Conservation (phyloP, 1,140 invertebrate genomes). For the Philaenus spumarius region DNA sequence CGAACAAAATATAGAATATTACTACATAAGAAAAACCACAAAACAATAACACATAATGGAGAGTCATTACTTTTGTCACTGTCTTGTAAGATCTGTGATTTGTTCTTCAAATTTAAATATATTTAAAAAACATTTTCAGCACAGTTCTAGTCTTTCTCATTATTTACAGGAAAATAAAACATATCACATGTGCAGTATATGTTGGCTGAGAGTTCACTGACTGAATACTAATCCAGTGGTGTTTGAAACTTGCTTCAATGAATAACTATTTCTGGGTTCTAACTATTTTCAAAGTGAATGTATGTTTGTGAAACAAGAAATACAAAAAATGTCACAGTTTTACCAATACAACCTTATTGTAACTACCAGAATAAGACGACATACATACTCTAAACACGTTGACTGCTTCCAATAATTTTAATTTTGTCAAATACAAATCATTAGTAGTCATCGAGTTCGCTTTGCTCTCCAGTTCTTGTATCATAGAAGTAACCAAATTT, state of each 20-base stretch:
- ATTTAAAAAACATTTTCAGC: no score
- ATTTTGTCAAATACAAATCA: conserved; percentile 70
- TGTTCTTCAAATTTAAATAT: no score
- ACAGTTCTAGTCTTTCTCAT: no score
- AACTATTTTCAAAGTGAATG: conserved; percentile 9
- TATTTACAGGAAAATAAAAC: no score
- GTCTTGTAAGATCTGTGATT: no score
- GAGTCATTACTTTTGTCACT: no score
- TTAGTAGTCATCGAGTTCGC: conserved; percentile 56
- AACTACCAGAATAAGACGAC: neutral
- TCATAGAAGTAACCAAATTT: conserved; percentile 58
- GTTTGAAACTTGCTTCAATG: neutral
- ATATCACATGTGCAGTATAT: no score
- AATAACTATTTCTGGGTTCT: neutral
- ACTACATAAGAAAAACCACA: no score
- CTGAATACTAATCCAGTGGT: no score
- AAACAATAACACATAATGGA: no score
- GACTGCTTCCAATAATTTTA: conserved; percentile 73
- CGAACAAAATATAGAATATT: no score
- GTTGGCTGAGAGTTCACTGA: no score
- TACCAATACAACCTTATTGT: neutral
- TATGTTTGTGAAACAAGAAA: neutral
- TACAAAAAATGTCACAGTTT: neutral
- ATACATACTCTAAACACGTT: conserved; percentile 60
- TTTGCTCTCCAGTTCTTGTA: conserved; percentile 71